A percentile compares a stretch with the other conserved stretches of the same genome.
phyloP scores from a whole-genome alignment of 2,888 invertebrate genomes.

The Pherbina coryleti region DNA sequence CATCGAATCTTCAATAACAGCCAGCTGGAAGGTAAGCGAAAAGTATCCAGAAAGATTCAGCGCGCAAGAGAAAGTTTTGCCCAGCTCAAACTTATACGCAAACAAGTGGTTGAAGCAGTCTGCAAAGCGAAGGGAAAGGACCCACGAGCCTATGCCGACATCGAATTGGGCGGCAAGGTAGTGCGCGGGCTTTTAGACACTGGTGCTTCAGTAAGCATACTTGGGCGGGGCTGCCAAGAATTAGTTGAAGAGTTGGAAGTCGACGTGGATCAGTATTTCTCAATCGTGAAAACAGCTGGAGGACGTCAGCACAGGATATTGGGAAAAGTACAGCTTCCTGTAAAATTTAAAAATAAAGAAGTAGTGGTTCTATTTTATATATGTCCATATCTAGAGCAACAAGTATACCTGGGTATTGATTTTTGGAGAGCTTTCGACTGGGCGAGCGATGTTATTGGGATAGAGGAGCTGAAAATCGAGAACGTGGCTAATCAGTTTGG shows the following conservation, averaged over 20 bases:
- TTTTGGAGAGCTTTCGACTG: too few relatives aligned
- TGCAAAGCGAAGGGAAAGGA: not conserved
- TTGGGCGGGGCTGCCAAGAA: not conserved
- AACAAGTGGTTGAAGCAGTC: too few relatives aligned
- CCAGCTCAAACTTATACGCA: too few relatives aligned
- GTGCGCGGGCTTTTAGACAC: slow-evolving; percentile 7
- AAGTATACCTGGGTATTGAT: not conserved
- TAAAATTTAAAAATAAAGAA: not conserved
- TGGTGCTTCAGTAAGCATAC: slow-evolving; percentile 9
- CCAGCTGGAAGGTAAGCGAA: too few relatives aligned
- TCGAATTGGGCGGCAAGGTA: not conserved
- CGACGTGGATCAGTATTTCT: not conserved
- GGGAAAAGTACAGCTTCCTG: not conserved
- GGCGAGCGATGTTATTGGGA: too few relatives aligned
- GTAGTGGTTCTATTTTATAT: not conserved
- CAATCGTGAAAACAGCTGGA: not conserved
- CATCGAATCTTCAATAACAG: not conserved
- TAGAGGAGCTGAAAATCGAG: not conserved
- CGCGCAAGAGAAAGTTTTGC: too few relatives aligned
- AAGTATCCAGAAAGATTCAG: too few relatives aligned
- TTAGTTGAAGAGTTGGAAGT: too few relatives aligned
- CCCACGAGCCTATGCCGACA: not conserved
- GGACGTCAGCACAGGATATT: not conserved
- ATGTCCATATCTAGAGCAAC: not conserved
- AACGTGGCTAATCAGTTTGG: not conserved